phyloP scores from a whole-genome alignment of 2,797 vertebrate genomes.

The Gymnopithys bicolor region DNA sequence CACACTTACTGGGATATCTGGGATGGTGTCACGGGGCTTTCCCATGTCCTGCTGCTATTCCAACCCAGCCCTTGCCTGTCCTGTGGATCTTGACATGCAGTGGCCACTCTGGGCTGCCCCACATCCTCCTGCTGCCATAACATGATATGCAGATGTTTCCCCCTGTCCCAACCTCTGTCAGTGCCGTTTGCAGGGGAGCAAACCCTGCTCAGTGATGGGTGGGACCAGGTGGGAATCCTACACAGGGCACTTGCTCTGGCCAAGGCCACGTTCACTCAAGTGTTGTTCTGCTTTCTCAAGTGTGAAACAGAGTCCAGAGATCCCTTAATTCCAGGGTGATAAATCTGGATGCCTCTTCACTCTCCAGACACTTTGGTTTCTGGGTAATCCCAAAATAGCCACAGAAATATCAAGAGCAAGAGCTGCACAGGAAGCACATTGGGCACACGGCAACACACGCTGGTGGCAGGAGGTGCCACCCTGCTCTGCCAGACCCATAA shows the following conservation, averaged over 20 bases:
- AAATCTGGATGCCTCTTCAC: background rate
- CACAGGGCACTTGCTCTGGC: background rate
- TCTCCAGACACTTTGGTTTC: background rate
- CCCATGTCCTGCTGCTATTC: fast-evolving
- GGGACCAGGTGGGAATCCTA: background rate
- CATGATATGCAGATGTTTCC: background rate
- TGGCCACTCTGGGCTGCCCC: background rate
- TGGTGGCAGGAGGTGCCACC: background rate
- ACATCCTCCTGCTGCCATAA: background rate
- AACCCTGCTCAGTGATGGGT: background rate
- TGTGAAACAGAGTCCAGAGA: background rate
- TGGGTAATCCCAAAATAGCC: background rate
- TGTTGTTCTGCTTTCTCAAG: background rate
- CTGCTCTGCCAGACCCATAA: background rate
- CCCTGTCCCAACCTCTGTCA: background rate
- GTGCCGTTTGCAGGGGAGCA: background rate
- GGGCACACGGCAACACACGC: background rate
- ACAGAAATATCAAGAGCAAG: background rate
- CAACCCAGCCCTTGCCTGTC: background rate
- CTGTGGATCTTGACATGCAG: fast-evolving
- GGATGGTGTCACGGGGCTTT: background rate
- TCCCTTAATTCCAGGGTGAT: background rate
- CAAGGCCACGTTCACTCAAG: fast-evolving
- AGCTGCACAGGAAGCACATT: background rate
- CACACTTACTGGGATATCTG: background rate